Base-by-base conservation (phyloP, 2,797 vertebrate genomes). In the Anabacerthia variegaticeps region DNA sequence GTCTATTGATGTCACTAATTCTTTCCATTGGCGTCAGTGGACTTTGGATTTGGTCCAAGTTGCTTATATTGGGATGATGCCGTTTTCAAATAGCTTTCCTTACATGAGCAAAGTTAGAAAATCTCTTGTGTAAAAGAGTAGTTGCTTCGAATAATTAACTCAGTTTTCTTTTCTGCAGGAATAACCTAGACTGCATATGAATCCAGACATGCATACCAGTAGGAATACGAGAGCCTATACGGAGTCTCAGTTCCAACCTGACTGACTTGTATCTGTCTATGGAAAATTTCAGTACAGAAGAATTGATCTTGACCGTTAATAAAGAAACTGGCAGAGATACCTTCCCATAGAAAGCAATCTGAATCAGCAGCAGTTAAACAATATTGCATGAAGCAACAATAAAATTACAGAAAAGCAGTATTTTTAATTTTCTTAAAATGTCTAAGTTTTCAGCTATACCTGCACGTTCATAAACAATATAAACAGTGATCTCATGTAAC, bases 361-460 rank as follows among this genome's bases (percentile, higher is more conserved):
- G 96, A 98, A 97, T 98, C 98, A 98, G 98, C 98, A 97, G 98
- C 98, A 98, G 98, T 95, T 97, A 98, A 98, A 98, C 97, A 98
- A 98, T 98, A 99, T 96, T 99, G 98, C 99, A 99, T 99, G 99
- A 99, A 98, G 98, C 97, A 96, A 98, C 58, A 61, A 95, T 97
- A 96, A 98, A 98, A 98, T 98, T 98, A 96, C 97, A 97, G 96
- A 97, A 97, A 96, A 97, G 98, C 97, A 97, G 98, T 98, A 98
- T 98, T 98, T 98, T 98, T 98, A 95, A 97, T 98, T 98, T 98
- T 96, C 97, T 97, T 98, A 96, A 96, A 95, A 97, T 94, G 96
- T 97, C 97, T 97, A 83, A 96, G 98, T 98, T 98, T 97, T 97
- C 97, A 90, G 97, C 98, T 98, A 97, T 98, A 97, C 96, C 98